A percentile compares a stretch with the other conserved stretches of the same genome.
These are phyloP conservation scores for Hemiscyllium ocellatum DNA, from an alignment of 2,113 vertebrate species.

Conservation along the genomic window DNA sequence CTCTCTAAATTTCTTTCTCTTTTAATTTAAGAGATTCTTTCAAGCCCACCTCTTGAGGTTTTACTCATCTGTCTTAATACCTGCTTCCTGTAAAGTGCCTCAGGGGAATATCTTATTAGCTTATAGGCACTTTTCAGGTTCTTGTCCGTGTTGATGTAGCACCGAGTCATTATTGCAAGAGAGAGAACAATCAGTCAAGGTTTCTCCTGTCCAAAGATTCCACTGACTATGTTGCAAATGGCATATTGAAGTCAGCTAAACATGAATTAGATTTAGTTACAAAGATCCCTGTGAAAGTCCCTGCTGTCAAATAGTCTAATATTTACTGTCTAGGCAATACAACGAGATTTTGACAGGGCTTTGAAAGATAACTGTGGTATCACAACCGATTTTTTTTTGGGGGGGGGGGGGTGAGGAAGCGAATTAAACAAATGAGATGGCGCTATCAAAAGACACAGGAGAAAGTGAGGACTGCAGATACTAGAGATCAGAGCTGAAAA, in stretches of 20 bases:
- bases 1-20: too few species aligned
- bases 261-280: neutral
- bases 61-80: too few species aligned
- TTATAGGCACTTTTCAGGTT: too few species aligned
- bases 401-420: too few species aligned
- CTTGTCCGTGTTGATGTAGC: neutral
- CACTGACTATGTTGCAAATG: neutral
- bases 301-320: neutral
- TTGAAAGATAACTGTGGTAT: neutral
- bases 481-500: too few species aligned
- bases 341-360: neutral
- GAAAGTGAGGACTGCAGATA: too few species aligned
- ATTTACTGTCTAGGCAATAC: neutral
- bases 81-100: too few species aligned
- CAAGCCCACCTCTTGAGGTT: too few species aligned
- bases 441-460: neutral
- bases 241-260: neutral
- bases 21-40: too few species aligned
- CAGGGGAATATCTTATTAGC: too few species aligned
- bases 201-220: neutral
- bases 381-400: neutral
- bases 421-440: neutral
- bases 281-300: too few species aligned
- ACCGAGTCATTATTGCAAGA: neutral
- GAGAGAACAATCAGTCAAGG: neutral